Percentiles rank a stretch among this genome's conserved stretches.
These are phyloP conservation scores for Lipophrys pholis DNA, from an alignment of 2,113 vertebrate genomes.

Conservation along the genomic window DNA sequence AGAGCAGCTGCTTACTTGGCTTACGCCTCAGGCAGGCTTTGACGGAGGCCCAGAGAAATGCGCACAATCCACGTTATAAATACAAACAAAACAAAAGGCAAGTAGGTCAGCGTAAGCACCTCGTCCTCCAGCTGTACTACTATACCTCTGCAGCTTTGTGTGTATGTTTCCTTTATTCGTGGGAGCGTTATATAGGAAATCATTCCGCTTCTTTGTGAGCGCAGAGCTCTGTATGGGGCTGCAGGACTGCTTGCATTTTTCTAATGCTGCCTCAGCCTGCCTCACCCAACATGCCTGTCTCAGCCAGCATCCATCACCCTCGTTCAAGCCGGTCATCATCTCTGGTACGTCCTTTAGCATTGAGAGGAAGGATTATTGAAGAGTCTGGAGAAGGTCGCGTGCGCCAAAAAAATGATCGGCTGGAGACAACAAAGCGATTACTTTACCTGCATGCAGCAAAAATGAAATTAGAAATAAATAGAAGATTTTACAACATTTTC, in stretches of 20 bases:
- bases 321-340: conserved; percentile 42
- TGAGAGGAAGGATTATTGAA: conserved; percentile 35
- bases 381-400: not conserved
- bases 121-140: not conserved
- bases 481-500: no score
- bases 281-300: conserved; percentile 48
- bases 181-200: conserved; percentile 38
- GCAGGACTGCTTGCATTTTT: conserved; percentile 23
- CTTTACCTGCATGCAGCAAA: no score
- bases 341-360: conserved; percentile 49
- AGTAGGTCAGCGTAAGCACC: conserved; percentile 12
- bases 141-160: conserved; percentile 22
- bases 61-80: conserved; percentile 7
- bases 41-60: not conserved
- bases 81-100: conserved; percentile 4
- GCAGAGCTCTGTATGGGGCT: conserved; percentile 29
- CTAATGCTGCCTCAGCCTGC: conserved; percentile 17
- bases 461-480: no score
- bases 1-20: conserved; percentile 3
- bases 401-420: no score
- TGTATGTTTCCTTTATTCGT: conserved; percentile 1
- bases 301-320: conserved; percentile 52
- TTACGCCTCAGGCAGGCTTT: not conserved
- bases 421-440: no score
- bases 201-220: conserved; percentile 16